Conservation (phyloP, 2,797 vertebrate species). For the Coregonus suidteri region DNA sequence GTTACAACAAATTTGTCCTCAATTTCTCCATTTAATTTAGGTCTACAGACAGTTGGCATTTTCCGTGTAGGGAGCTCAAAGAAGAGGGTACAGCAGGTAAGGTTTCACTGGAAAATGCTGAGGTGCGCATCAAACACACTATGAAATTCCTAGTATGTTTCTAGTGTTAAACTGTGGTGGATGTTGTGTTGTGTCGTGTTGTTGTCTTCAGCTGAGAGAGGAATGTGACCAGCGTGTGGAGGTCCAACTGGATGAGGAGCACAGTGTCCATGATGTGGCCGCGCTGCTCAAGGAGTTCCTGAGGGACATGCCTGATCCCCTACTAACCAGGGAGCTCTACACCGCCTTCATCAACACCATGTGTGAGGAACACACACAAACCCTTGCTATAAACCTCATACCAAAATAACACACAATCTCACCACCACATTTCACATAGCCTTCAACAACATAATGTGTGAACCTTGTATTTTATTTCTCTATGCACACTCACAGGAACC, state of each 20-base stretch:
- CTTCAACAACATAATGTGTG: not conserved
- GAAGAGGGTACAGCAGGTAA: conserved; percentile 96
- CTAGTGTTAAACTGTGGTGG: not conserved
- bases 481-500: too few species aligned
- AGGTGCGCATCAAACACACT: not conserved
- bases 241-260: conserved; percentile 87
- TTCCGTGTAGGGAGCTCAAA: conserved; percentile 98
- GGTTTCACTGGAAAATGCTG: not conserved
- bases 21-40: conserved; percentile 64
- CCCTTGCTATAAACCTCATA: not conserved
- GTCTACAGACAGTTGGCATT: conserved; percentile 94
- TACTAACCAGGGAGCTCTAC: conserved; percentile 95
- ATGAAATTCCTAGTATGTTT: not conserved
- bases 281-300: conserved; percentile 97
- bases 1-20: not conserved
- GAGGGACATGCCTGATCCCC: conserved; percentile 92
- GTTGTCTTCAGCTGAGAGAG: conserved; percentile 82
- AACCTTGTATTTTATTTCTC: not conserved
- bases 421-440: not conserved
- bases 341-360: conserved; percentile 93
- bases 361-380: conserved; percentile 72
- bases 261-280: conserved; percentile 93
- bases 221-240: conserved; percentile 93
- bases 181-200: not conserved
- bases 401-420: not conserved